Percentiles rank a stretch among this genome's conserved stretches.
These are phyloP conservation scores for Ophiodon elongatus DNA, from an alignment of 2,113 vertebrate genomes.

Conservation along the genomic window DNA sequence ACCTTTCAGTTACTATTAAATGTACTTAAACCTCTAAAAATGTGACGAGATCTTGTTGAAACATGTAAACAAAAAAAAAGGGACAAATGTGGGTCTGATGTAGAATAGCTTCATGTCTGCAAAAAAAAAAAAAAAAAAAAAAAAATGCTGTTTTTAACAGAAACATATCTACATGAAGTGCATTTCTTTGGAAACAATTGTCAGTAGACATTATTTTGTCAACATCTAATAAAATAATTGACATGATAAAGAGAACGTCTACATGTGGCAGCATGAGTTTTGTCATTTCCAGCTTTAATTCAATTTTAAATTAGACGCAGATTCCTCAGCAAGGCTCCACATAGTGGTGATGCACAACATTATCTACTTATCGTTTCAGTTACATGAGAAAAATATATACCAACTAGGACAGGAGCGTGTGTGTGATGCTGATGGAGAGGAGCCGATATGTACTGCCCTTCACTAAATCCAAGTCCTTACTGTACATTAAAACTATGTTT, in stretches of 20 bases:
- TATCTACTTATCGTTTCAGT: slow-evolving; percentile 42
- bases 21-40: neutral
- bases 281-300: slow-evolving; percentile 77
- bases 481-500: slow-evolving; percentile 84
- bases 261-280: slow-evolving; percentile 34
- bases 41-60: neutral
- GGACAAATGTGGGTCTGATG: slow-evolving; percentile 11
- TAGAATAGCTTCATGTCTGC: neutral
- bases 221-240: slow-evolving; percentile 14
- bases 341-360: slow-evolving; percentile 61
- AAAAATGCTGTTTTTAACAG: neutral
- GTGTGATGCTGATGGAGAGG: slow-evolving; percentile 25
- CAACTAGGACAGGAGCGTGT: slow-evolving; percentile 28
- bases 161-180: slow-evolving; percentile 25
- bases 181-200: slow-evolving; percentile 36
- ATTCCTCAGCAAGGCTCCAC: slow-evolving; percentile 66
- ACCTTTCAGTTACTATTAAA: neutral
- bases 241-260: slow-evolving; percentile 40
- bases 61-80: slow-evolving; percentile 7
- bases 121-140: slow-evolving; percentile 29
- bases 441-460: slow-evolving; percentile 40
- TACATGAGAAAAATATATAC: slow-evolving; percentile 72
- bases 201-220: neutral
- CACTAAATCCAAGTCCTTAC: slow-evolving; percentile 85
- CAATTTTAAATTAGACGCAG: slow-evolving; percentile 70